A percentile compares a stretch with the other conserved stretches of the same genome.
Conservation (phyloP, 2,113 vertebrate species). For the Ursus arctos region DNA sequence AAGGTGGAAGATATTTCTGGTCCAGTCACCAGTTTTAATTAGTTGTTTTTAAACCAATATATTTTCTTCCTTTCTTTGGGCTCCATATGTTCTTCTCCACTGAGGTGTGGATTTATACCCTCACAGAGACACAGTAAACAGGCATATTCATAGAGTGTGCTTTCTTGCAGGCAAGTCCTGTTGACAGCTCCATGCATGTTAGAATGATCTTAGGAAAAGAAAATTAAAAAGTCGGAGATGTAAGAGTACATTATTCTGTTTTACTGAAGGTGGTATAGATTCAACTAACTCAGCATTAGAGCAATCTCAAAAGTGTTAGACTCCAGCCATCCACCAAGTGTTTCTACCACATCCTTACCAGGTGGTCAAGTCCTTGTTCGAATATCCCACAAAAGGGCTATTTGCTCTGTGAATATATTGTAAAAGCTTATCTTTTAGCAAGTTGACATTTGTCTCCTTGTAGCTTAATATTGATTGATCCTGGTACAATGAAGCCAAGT, state of each 20-base stretch:
- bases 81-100: constrained; percentile 76
- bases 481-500: not conserved
- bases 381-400: not conserved
- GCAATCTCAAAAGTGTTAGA: not conserved
- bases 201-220: not conserved
- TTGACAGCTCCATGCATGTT: not conserved
- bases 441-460: not conserved
- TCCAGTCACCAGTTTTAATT: constrained; percentile 77
- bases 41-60: constrained; percentile 66
- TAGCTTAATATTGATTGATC: not conserved
- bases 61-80: constrained; percentile 73
- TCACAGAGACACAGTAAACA: constrained; percentile 54
- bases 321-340: not conserved
- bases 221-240: not conserved
- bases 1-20: constrained; percentile 77
- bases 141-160: not conserved
- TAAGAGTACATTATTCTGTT: not conserved
- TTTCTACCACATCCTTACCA: not conserved
- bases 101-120: constrained; percentile 67
- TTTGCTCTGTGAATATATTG: not conserved
- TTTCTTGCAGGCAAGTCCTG: constrained; percentile 32
- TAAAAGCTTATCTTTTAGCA: not conserved
- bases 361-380: not conserved
- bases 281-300: not conserved
- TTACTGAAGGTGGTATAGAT: not conserved